Evolutionary conservation across 2,113 vertebrate species (phyloP), one percentile per base, ranked within the genome.

Genomic region (Odobenus rosmarus): DNA sequence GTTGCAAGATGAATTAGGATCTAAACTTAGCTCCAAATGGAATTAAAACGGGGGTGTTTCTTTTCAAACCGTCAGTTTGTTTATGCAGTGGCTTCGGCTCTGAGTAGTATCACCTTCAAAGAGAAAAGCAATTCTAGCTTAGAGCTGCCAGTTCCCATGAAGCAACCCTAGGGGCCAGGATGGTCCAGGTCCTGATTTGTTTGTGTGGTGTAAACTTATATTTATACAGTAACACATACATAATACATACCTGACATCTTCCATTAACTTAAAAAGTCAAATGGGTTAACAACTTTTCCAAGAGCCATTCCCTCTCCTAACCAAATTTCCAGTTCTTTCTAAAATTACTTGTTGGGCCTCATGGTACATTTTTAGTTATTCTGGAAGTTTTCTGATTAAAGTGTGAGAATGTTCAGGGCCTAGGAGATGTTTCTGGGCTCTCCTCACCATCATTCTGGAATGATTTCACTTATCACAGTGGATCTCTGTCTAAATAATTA

Each of bases 21-120:
- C 91, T 87, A 96, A 97, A 93, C 61, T 93, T 87, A 93, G 67
- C 64, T 93, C 64, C 77, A 93, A 69, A 90, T 91, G 79, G 95
- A 94, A 93, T 97, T 57, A 90, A 93, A 95, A 64, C 61, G 4
- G 24, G 49, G 94, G 74, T 94, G 91, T 89, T 97, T 97, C 86
- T 96, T 97, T 94, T 97, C 95, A 97, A 96, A 36, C 69, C 4
- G 16, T 86, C 89, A 82, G 92, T 86, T 97, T 98, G 93, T 98
- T 97, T 97, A 94, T 61, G 11, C 33, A 53, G 79, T 82, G 87
- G 79, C 81, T 92, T 93, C 62, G 55, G 69, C 53, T 19, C 94
- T 72, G 79, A 95, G 49, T 51, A 80, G 62, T 76, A 88, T 95
- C 96, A 84, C 86, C 79, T 96, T 93, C 93, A 97, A 97, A 97